Evolutionary conservation across 2,888 invertebrate genomes (phyloP).

Genomic region (Eurytoma adleriae): DNA sequence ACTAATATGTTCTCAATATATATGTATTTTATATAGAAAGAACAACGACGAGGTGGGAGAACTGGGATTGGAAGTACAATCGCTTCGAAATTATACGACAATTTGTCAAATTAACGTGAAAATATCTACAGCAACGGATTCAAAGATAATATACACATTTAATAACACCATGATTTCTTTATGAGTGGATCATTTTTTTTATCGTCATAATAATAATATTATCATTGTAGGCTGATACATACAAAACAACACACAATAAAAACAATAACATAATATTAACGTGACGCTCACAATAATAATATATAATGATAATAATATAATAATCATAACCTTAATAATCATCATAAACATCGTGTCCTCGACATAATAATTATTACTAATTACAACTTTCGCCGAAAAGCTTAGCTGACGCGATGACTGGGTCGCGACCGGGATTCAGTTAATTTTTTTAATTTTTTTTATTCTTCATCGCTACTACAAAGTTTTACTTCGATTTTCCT

Average conservation of each 20-base stretch:
- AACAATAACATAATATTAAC: slow-evolving; percentile 76
- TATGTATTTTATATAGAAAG: slow-evolving; percentile 53
- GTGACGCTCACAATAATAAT: slow-evolving; percentile 76
- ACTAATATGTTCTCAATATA: slow-evolving; percentile 54
- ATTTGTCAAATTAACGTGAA: slow-evolving; percentile 58
- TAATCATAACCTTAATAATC: slow-evolving; percentile 72
- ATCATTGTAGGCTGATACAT: slow-evolving; percentile 74
- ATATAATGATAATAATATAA: slow-evolving; percentile 76
- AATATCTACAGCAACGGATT: slow-evolving; percentile 66
- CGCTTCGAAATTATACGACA: slow-evolving; percentile 55
- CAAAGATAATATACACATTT: slow-evolving; percentile 72
- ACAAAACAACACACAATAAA: slow-evolving; percentile 78
- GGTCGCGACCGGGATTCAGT: slow-evolving; percentile 66
- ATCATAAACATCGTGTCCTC: slow-evolving; percentile 70
- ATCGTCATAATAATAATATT: slow-evolving; percentile 67
- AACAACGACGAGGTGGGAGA: slow-evolving; percentile 58
- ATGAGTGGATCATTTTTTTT: slow-evolving; percentile 67
- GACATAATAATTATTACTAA: slow-evolving; percentile 72
- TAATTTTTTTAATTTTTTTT: slow-evolving; percentile 28
- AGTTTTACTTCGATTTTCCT: slow-evolving; percentile 48
- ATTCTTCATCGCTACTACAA: slow-evolving; percentile 51
- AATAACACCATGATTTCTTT: slow-evolving; percentile 70
- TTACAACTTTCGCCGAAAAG: slow-evolving; percentile 71
- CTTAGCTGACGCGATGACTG: slow-evolving; percentile 67
- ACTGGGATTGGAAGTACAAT: slow-evolving; percentile 58